Conservation (phyloP, 2,113 vertebrate genomes). For the Hucho hucho region DNA sequence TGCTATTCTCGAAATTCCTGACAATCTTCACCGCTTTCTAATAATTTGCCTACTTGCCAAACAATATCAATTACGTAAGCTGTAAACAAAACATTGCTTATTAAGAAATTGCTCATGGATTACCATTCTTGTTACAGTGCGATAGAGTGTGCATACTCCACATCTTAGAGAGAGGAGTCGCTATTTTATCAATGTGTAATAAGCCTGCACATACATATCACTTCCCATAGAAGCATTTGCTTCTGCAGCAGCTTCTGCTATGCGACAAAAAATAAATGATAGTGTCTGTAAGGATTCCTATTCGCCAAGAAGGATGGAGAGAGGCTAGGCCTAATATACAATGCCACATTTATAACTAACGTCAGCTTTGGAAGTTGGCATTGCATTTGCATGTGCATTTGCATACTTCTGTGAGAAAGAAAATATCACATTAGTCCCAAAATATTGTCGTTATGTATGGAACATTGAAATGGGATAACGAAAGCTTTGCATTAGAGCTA, state of each 20-base stretch:
- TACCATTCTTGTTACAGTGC: neutral
- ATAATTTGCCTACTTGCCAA: too few relatives aligned
- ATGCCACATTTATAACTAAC: neutral
- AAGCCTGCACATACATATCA: neutral
- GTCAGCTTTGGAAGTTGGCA: too few relatives aligned
- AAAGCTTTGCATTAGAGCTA: neutral
- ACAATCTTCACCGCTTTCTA: neutral
- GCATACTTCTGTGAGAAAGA: neutral
- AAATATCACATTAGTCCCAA: too few relatives aligned
- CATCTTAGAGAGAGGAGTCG: neutral
- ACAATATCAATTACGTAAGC: too few relatives aligned
- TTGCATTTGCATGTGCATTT: neutral
- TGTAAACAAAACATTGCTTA: neutral
- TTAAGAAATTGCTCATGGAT: neutral
- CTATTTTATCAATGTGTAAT: neutral
- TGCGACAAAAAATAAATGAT: conserved; percentile 1
- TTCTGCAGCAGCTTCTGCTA: conserved; percentile 4
- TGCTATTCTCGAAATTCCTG: neutral
- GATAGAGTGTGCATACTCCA: neutral
- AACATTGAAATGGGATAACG: neutral
- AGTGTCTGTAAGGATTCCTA: conserved; percentile 6
- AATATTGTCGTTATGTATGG: neutral
- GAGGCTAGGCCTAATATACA: neutral
- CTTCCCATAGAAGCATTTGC: neutral
- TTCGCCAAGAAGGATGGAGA: neutral